Conservation (phyloP, 2,888 invertebrate species). For the Arge pagana region DNA sequence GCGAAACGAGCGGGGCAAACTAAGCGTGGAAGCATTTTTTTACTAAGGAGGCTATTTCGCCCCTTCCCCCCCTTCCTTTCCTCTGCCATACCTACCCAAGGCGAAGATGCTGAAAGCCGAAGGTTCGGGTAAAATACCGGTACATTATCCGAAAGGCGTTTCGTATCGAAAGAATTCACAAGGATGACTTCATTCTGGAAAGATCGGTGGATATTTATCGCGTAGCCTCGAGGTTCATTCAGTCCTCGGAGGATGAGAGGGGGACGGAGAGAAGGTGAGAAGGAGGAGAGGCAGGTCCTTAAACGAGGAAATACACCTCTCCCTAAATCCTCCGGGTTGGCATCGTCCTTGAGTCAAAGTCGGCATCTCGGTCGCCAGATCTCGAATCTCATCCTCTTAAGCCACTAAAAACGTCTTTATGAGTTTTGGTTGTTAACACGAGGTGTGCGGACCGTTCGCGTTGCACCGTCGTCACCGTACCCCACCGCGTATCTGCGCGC, state of each 20-base stretch:
- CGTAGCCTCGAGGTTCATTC: conserved; percentile 22
- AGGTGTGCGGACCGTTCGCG: conserved; percentile 22
- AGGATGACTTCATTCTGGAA: conserved; percentile 34
- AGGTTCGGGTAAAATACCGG: conserved; percentile 11
- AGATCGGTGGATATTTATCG: conserved; percentile 29
- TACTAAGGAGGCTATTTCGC: too few species aligned
- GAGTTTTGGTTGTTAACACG: conserved; percentile 57
- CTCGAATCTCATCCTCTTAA: conserved; percentile 34
- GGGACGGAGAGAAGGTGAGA: neutral
- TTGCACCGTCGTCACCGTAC: conserved; percentile 30
- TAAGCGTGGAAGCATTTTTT: too few species aligned
- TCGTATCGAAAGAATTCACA: neutral
- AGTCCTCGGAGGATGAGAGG: conserved; percentile 8
- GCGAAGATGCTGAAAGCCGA: too few species aligned
- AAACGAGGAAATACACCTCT: conserved; percentile 20
- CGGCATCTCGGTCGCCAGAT: conserved; percentile 28
- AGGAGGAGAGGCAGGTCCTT: neutral
- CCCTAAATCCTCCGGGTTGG: neutral
- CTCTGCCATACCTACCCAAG: too few species aligned
- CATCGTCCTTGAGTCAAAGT: conserved; percentile 22
- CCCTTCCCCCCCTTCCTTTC: too few species aligned
- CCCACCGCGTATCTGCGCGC: conserved; percentile 36
- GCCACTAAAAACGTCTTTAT: conserved; percentile 56
- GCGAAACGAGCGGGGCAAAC: too few species aligned
- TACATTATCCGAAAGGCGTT: conserved; percentile 15